Conservation (phyloP, 2,888 invertebrate genomes). For the Clepsis dumicolana region DNA sequence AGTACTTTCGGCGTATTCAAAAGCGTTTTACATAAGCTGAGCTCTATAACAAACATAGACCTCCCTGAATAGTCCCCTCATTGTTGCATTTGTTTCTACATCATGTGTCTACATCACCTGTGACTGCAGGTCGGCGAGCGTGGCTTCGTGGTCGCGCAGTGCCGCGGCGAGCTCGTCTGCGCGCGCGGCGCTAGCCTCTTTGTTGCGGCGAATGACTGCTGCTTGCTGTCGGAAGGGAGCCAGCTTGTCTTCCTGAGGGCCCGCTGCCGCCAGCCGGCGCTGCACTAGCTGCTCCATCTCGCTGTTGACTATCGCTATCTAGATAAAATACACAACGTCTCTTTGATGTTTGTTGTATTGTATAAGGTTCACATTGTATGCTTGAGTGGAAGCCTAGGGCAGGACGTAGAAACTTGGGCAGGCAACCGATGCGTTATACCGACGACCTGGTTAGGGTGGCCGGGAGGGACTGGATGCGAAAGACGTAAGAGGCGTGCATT, state of each 20-base stretch:
- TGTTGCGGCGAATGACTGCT: slow-evolving; percentile 92
- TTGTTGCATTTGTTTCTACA: too few species aligned
- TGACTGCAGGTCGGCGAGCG: slow-evolving; percentile 85
- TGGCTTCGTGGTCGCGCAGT: slow-evolving; percentile 86
- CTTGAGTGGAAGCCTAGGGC: too few species aligned
- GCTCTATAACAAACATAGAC: too few species aligned
- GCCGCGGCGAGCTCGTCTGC: slow-evolving; percentile 89
- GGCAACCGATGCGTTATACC: too few species aligned
- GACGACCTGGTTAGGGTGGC: too few species aligned
- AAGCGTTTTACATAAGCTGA: too few species aligned
- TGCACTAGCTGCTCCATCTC: slow-evolving; percentile 91
- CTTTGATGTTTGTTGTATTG: not conserved
- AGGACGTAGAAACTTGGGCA: too few species aligned
- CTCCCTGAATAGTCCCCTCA: too few species aligned
- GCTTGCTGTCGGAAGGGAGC: slow-evolving; percentile 95
- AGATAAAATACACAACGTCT: not conserved
- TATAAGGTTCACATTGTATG: not conserved
- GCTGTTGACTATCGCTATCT: slow-evolving; percentile 82
- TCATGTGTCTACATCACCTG: slow-evolving; percentile 64
- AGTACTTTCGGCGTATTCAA: too few species aligned
- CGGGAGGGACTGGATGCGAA: too few species aligned
- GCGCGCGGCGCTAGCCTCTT: slow-evolving; percentile 90
- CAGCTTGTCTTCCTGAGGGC: slow-evolving; percentile 90
- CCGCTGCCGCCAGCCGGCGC: slow-evolving; percentile 88
- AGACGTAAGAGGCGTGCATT: too few species aligned